Evolutionary conservation across 2,888 invertebrate genomes (phyloP).

Genomic region (Choreutis nemorana): DNA sequence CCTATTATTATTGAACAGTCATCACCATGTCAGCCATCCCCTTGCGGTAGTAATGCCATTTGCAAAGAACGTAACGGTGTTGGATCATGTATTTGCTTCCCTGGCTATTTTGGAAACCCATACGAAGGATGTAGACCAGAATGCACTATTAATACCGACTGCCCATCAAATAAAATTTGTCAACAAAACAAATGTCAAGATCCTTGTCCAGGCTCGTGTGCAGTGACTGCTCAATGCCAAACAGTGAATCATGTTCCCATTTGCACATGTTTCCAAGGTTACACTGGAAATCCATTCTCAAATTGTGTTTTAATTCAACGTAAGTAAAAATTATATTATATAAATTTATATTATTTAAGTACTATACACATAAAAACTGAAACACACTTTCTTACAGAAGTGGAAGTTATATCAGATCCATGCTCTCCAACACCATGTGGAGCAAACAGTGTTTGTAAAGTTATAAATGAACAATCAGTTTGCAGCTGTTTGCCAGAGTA

Average conservation of each 20-base stretch:
- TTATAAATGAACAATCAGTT: constrained; percentile 73
- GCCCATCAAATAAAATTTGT: constrained; percentile 75
- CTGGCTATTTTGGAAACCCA: constrained; percentile 71
- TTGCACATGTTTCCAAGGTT: constrained; percentile 73
- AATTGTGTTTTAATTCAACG: constrained; percentile 35
- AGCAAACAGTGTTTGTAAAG: constrained; percentile 81
- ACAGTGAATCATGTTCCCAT: constrained; percentile 76
- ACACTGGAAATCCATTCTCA: constrained; percentile 69
- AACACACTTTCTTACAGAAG: constrained; percentile 27
- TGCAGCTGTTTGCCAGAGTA: constrained; percentile 75
- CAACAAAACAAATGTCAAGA: constrained; percentile 77
- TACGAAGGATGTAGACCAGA: constrained; percentile 78
- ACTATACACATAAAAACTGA: constrained; percentile 2
- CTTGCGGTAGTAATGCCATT: constrained; percentile 77
- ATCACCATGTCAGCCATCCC: constrained; percentile 73
- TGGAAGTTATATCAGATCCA: constrained; percentile 53
- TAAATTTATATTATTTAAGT: constrained; percentile 8
- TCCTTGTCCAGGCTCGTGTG: constrained; percentile 81
- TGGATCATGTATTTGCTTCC: constrained; percentile 74
- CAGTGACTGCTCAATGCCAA: constrained; percentile 75
- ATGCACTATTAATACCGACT: constrained; percentile 77
- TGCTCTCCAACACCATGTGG: constrained; percentile 85
- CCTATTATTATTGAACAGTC: constrained; percentile 37
- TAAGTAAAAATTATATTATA: constrained; percentile 18
- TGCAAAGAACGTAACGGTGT: constrained; percentile 74